Evolutionary conservation across 1,140 invertebrate genomes (phyloP), one percentile per base, ranked within the genome.

Genomic region (Drosophila kohkoa): DNA sequence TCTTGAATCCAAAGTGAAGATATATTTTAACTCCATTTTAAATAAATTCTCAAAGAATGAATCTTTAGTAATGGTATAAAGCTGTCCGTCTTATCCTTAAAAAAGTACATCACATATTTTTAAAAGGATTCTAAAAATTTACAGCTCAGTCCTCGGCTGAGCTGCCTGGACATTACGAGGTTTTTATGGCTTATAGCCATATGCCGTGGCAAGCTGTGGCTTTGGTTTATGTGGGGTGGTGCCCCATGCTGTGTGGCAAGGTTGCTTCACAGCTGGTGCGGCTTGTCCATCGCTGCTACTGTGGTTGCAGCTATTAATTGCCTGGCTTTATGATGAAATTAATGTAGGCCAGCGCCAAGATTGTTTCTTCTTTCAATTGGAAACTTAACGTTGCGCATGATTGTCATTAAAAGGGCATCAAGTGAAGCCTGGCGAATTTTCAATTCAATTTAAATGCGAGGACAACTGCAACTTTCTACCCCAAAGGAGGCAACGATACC

Each of bases 361-460:
- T 16, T 79, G 5, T 20, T 3, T 38, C 20, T 28, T 43, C 48
- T 49, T 72, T 85, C 83, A 89, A 85, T 88, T 89, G 81, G 32
- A 76, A 75, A 89, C 78, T 65, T 68, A 89, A 85, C 78, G 81
- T 89, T 81, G 81, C 78, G 85, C 62, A 89, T 89, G 75, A 89
- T 89, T 89, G 77, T 65, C 66, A 90, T 80, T 74, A 80, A 74
- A 77, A 65, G 28, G 25, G 41, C 57, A 49, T 51, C 32, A 38
- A 48, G n/a, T 45, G 49, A 43, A 60, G 48, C 54, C 13, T 16
- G 28, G 8, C 15, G 13, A 57, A 59, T 71, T 65, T 25, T 25
- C 20, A 25, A 25, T 25, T 75, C 48, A 55, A 59, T 60, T 43
- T 8, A 45, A 73, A 55, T 58, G 20, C 16, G 43, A 15, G 45